Base-by-base conservation (phyloP, 2,888 invertebrate genomes). In the Carabus problematicus region DNA sequence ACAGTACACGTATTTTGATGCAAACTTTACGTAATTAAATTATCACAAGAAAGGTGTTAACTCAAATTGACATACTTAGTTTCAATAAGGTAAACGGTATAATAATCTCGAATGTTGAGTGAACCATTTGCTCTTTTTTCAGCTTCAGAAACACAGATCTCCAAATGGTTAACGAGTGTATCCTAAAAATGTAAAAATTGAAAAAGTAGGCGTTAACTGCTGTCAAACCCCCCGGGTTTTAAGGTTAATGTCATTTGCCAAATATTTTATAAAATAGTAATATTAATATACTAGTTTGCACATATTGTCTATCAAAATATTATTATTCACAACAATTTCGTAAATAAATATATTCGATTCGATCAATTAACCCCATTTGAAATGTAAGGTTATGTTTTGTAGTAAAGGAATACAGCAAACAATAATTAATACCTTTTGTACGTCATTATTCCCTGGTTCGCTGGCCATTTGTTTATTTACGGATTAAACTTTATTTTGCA, bases 61-160 rank as follows among this genome's bases (percentile, higher is more conserved):
- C 56, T 69, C 69, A 69, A 69, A 69, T 54, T 62, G 70, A 82
- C 87, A 85, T 84, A 91, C 91, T 90, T 91, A 71, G 90, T 87
- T 84, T 91, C 91, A 77, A 92, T 88, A 78, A 91, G 85, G 82
- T 92, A 92, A 45, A 91, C 91, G 0, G 91, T 91, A 79, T 89
- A 91, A 82, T 89, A 91, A 79, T 92, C 92, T 76, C 90, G 84
- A 64, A 91, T 85, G 80, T 91, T 91, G 59, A 92, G 81, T 8
- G 91, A 88, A 49, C 90, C 89, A 79, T 91, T 91, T 55, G 89
- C 89, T 70, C 91, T 84, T 79, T 91, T 91, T 78, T 92, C 92
- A 6, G 91, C 90, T 77, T 92, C 91, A 55, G 90, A 87, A 71
- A 92, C 90, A 70, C 88, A 85, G 77, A 92, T 90, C 82, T 91